Evolutionary conservation across 2,888 invertebrate genomes (phyloP), one percentile per base, ranked within the genome.

Genomic region (Idaea straminata): DNA sequence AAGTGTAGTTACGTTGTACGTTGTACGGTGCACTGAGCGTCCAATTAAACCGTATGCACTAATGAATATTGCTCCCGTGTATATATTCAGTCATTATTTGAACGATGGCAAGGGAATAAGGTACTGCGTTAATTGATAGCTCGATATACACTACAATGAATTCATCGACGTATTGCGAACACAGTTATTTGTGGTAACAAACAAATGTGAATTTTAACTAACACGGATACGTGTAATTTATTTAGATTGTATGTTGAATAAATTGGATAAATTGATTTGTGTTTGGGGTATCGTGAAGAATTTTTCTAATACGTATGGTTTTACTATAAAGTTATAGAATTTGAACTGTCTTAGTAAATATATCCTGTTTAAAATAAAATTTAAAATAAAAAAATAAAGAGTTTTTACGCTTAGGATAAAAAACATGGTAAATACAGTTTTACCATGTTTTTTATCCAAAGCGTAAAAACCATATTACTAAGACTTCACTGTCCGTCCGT

Each of bases 41-140:
- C 71, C 74, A 74, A 74, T 74, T 74, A 74, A 72, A 69, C 64
- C 68, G 72, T 71, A 69, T 74, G 74, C 72, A 72, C 69, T 73
- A 69, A 73, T 74, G 71, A 74, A 73, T 73, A 72, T 70, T 67
- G 70, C 69, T 69, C 64, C 66, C 57, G 64, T 68, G 66, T 71
- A 71, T 70, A 70, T 74, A 71, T 68, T 69, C 72, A 68, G 68
- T 67, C 72, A 69, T 74, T 72, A 73, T 68, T 72, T 65, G 63
- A 66, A 59, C 66, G 69, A 66, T 68, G 69, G 67, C 64, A 38
- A 59, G 64, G 64, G 67, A 72, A 68, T 71, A 70, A 62, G 72
- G 69, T 67, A 25, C 34, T 3, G 67, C 70, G 66, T 66, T 74
- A 72, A 72, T 74, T 74, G 74, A 74, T 72, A 70, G 69, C 69